Evolutionary conservation across 2,797 vertebrate genomes (phyloP), one percentile per base, ranked within the genome.

Genomic region (Vireo griseus): DNA sequence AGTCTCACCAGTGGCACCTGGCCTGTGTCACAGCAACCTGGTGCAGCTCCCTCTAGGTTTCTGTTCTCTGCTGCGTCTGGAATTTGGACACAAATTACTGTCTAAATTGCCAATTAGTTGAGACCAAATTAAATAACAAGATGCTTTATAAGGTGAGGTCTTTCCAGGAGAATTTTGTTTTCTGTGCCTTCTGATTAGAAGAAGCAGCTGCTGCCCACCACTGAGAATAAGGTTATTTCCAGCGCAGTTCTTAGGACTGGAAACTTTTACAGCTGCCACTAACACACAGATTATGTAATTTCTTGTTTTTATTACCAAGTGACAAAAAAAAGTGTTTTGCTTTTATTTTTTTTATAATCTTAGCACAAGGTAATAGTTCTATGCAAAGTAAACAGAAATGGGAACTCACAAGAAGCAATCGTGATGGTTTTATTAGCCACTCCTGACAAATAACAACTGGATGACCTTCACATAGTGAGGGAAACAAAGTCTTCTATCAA

Each of bases 51-150:
- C 1, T 3, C 7, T 8, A n/a, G 44, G 29, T 31, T 73, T 86
- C 88, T 90, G 24, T 45, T 84, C 47, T 50, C 26, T 54, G 16
- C 73, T 69, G 33, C 8, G 0, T 69, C 55, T 94, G 79, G 69
- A 90, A 55, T 90, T 83, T 55, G 66, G 66, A 54, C 11, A 31
- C 35, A 39, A 28, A 37, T 68, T 93, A 20, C 44, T 88, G 44
- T 51, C 52, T 81, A 57, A 86, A 78, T 81, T 90, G 66, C 47
- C 51, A 69, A 16, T 84, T 78, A 84, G 8, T 47, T 59, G 37
- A 84, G 52, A 81, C 26, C 29, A 63, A 69, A 81, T 81, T 55
- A 73, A 80, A 77, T 88, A 84, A 88, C 22, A 63, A 63, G 39
- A 8, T 81, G 31, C 29, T 93, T 59, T 76, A 28, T 59, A 78